These are phyloP conservation scores for Calephelis nemesis DNA, from an alignment of 1,140 invertebrate genomes.

Conservation along the genomic window DNA sequence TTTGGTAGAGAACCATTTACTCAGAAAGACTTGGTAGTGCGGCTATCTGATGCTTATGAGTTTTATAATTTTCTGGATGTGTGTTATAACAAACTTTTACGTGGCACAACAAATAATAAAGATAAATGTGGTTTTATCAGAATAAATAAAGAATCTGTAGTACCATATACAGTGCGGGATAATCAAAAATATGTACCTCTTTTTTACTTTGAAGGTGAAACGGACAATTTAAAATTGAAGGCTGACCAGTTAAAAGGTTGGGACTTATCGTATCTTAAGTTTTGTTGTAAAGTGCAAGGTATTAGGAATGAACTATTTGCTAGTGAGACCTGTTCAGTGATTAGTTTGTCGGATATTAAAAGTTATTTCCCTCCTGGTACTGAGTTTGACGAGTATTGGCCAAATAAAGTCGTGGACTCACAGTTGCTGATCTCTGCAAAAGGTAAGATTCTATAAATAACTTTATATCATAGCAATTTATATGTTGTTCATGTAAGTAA, in stretches of 20 bases:
- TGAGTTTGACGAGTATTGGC: slow-evolving; percentile 94
- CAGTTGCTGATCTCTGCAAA: slow-evolving; percentile 85
- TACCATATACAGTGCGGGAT: slow-evolving; percentile 93
- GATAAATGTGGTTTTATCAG: slow-evolving; percentile 95
- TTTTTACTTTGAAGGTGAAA: slow-evolving; percentile 97
- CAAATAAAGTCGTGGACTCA: slow-evolving; percentile 89
- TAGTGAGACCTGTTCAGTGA: slow-evolving; percentile 92
- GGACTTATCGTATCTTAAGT: slow-evolving; percentile 95
- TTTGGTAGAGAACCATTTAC: slow-evolving; percentile 95
- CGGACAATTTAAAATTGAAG: slow-evolving; percentile 91
- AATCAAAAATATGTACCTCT: slow-evolving; percentile 93
- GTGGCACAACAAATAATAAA: slow-evolving; percentile 82
- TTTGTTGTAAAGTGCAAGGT: slow-evolving; percentile 96
- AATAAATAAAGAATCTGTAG: slow-evolving; percentile 96
- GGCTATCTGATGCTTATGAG: slow-evolving; percentile 90
- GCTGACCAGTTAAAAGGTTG: slow-evolving; percentile 92
- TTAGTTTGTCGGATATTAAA: slow-evolving; percentile 93
- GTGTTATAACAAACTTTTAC: slow-evolving; percentile 90
- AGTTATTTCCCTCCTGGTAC: slow-evolving; percentile 94
- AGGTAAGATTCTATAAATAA: slow-evolving; percentile 55
- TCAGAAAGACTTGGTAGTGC: slow-evolving; percentile 92
- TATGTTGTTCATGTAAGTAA: too few species aligned
- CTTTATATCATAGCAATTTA: not conserved
- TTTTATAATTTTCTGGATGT: slow-evolving; percentile 95
- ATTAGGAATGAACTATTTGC: slow-evolving; percentile 94